phyloP scores from a whole-genome alignment of 2,888 invertebrate genomes.

The Cephonodes hylas region DNA sequence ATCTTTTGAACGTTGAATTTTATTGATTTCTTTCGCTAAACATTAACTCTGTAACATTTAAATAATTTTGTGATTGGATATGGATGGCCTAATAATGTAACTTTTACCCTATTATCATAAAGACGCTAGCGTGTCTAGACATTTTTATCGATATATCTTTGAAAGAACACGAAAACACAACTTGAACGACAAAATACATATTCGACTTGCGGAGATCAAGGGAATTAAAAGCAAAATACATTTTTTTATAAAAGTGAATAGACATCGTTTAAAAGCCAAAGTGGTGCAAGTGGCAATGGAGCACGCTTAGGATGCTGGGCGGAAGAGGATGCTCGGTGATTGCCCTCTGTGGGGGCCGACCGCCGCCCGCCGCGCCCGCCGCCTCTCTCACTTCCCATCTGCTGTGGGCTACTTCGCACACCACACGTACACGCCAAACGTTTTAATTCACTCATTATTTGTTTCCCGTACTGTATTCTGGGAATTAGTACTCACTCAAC shows the following conservation, averaged over 20 bases:
- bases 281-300: background rate
- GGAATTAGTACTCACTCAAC: background rate
- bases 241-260: background rate
- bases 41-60: too few relatives aligned
- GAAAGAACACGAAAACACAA: too few relatives aligned
- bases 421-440: background rate
- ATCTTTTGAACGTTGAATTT: too few relatives aligned
- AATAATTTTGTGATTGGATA: too few relatives aligned
- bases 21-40: too few relatives aligned
- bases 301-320: constrained; percentile 36
- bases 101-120: too few relatives aligned
- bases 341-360: constrained; percentile 40
- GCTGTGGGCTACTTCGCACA: constrained; percentile 13
- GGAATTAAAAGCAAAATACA: background rate
- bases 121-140: too few relatives aligned
- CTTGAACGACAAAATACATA: too few relatives aligned
- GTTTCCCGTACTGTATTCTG: constrained; percentile 1
- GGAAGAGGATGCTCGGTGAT: constrained; percentile 67
- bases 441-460: constrained; percentile 9
- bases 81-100: too few relatives aligned
- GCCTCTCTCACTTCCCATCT: constrained; percentile 38
- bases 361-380: background rate
- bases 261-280: background rate
- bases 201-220: too few relatives aligned
- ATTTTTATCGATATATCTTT: too few relatives aligned